Conservation (phyloP, 1,140 invertebrate genomes). For the Rhopalosiphum maidis region DNA sequence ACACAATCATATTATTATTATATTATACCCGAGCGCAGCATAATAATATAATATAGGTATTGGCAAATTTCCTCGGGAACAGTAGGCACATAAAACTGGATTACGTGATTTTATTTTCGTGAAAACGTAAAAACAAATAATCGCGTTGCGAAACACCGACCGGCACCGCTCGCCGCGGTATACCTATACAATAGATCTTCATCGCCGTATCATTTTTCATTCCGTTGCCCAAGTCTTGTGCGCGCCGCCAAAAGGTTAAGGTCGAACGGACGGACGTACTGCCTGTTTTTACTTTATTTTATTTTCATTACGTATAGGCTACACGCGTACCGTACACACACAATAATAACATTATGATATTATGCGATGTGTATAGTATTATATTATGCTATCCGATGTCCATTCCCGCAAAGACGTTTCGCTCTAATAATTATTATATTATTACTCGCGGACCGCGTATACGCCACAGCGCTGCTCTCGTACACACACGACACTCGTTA, state of each 20-base stretch:
- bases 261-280: background rate
- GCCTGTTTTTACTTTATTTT: background rate
- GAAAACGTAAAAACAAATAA: constrained; percentile 14
- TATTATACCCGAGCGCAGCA: background rate
- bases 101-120: constrained; percentile 32
- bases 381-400: background rate
- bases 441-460: background rate
- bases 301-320: background rate
- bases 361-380: background rate
- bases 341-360: background rate
- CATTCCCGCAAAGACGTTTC: constrained; percentile 43
- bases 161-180: background rate
- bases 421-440: constrained; percentile 51
- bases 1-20: background rate
- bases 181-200: background rate
- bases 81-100: background rate
- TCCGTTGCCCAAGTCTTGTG: constrained; percentile 4
- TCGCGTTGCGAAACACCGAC: background rate
- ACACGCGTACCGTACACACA: background rate
- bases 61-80: background rate
- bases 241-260: constrained; percentile 37
- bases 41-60: background rate
- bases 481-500: constrained; percentile 21
- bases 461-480: background rate
- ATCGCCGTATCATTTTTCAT: background rate